Evolutionary conservation across 2,888 invertebrate species (phyloP).

Genomic region (Pseudococcus jackbeardsleyi): DNA sequence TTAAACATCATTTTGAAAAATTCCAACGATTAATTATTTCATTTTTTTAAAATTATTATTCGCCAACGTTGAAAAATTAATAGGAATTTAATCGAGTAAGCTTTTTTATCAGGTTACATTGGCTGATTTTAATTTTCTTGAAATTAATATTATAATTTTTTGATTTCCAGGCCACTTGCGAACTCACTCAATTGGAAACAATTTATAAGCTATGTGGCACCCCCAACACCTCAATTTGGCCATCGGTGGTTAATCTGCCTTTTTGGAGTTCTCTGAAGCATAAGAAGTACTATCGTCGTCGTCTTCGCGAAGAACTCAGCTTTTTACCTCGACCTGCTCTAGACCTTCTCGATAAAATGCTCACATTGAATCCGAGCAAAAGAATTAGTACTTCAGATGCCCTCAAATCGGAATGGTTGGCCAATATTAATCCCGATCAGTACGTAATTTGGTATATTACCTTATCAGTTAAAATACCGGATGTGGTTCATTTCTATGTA

Average conservation of each 20-base stretch:
- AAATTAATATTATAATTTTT: background rate
- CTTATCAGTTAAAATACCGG: background rate
- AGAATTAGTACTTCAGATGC: constrained; percentile 96
- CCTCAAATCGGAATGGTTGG: constrained; percentile 91
- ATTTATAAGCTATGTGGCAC: constrained; percentile 96
- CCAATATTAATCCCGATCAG: constrained; percentile 91
- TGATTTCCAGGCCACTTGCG: constrained; percentile 83
- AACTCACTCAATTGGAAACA: constrained; percentile 93
- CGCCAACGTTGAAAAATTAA: background rate
- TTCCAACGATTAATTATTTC: background rate
- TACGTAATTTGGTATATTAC: constrained; percentile 71
- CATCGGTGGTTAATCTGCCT: constrained; percentile 92
- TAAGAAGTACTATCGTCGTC: constrained; percentile 89
- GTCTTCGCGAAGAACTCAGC: constrained; percentile 92
- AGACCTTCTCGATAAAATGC: constrained; percentile 93
- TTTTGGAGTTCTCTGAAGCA: constrained; percentile 92
- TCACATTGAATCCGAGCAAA: constrained; percentile 94
- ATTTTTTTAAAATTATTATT: constrained; percentile 9
- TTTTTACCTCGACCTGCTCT: constrained; percentile 91
- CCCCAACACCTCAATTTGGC: constrained; percentile 97
- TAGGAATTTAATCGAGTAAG: constrained; percentile 53
- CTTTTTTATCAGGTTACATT: background rate
- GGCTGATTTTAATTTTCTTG: background rate
- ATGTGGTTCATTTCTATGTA: constrained; percentile 64
- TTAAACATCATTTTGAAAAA: background rate